Evolutionary conservation across 2,797 vertebrate genomes (phyloP), one percentile per base, ranked within the genome.

Genomic region (Anas georgica): DNA sequence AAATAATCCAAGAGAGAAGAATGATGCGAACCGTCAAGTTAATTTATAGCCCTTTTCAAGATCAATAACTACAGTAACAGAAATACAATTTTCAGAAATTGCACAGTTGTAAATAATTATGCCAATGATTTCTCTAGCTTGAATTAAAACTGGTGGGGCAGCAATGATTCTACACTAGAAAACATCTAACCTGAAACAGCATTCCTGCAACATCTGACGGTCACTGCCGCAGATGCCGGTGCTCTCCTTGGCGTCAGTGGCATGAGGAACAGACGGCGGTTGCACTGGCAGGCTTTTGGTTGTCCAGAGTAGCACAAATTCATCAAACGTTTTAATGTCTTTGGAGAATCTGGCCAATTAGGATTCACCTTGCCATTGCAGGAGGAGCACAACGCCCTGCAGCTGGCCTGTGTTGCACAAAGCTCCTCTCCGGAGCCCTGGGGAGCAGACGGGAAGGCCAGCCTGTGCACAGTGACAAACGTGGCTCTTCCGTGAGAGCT

Each of bases 1-100:
- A 86, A 95, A 90, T 74, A 59, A 92, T 72, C 73, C 91, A 79
- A 92, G 87, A 90, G 80, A 89, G 87, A 95, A 96, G 69, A 60
- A 45, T 88, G 93, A 13, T 55, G 75, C 84, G 83, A 83, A 63
- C 66, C 81, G 69, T 67, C 90, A 74, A 77, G 76, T 82, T 91
- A 90, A 94, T 96, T 91, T 68, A 63, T 70, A 78, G 83, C 74
- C 74, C 83, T 87, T 87, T 86, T 89, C 67, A 90, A 95, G 89
- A 95, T 90, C 97, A 90, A 88, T 95, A 95, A 60, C 6, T 70
- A 33, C 3, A 7, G 69, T 41, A 86, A 84, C 64, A 91, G 68
- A 87, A 84, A 85, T 69, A 83, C 20, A 50, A 69, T 91, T 83
- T 86, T 83, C 94, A 88, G 86, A 91, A 91, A 83, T 46, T 39